Base-by-base conservation (phyloP, 2,888 invertebrate genomes). In the Orchesellides sinensis region DNA sequence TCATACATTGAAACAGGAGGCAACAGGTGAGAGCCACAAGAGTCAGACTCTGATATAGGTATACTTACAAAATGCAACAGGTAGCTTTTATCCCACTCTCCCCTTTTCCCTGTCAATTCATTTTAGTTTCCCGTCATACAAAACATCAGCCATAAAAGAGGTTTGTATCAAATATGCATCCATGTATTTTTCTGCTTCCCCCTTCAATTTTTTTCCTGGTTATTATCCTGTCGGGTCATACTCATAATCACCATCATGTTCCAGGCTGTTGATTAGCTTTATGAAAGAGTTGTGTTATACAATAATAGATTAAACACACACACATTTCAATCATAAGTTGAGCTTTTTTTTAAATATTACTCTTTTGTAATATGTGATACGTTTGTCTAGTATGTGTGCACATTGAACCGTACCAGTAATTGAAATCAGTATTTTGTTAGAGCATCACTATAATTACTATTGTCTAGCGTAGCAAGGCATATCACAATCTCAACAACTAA, bases 211-310 rank as follows among this genome's bases (percentile, higher is more conserved):
- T 52, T 49, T 32, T 68, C 27, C 49, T 49, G 65, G 47, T 68
- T 47, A 68, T 47, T 45, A 23, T 25, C 17, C 25, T 8, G 2
- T 66, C 49, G 25, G 27, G 47, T 59, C 54, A 61, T 29, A 19
- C 17, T 12, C 52, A 32, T 59, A 5, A n/a, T n/a, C n/a, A n/a
- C n/a, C 69, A 54, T 80, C 70, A 70, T 73, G 81, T 81, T 81
- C 81, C 73, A 81, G 68, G 59, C 68, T 66, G 73, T 49, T 81
- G 81, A 68, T 59, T 73, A 74, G 59, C 54, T 70, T 73, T 73
- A 72, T 80, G 72, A 73, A 66, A 61, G 66, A 72, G 56, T 54
- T 68, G 45, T 77, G 3, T 17, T 12, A 17, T 1, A 12, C 19
- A 40, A 52, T 68, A 68, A 49, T 78, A 69, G 59, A 61, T 74